Evolutionary conservation across 2,113 vertebrate genomes (phyloP).

Genomic region (Pitta sordida): DNA sequence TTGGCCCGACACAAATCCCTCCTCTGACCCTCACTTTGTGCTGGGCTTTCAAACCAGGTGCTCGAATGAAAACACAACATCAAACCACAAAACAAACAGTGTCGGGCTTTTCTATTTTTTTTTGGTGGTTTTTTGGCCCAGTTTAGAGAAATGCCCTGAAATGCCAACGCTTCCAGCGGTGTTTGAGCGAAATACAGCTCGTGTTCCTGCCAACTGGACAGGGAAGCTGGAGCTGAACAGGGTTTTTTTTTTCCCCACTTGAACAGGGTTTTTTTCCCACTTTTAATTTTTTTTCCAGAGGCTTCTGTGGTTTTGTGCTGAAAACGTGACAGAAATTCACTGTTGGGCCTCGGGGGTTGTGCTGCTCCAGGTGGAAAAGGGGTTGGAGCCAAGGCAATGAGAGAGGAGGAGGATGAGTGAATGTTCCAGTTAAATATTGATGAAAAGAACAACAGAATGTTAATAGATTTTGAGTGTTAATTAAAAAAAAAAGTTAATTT

Average conservation of each 20-base stretch:
- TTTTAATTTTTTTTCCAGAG: neutral
- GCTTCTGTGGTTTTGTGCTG: neutral
- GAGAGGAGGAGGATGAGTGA: neutral
- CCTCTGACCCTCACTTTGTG: rapidly evolving
- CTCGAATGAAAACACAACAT: neutral
- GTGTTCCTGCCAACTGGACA: neutral
- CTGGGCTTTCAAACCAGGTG: neutral
- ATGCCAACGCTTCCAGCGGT: neutral
- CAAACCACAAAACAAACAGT: neutral
- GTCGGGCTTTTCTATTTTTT: too few species aligned
- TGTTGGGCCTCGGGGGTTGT: rapidly evolving
- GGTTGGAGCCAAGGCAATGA: neutral
- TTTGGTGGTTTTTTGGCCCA: neutral
- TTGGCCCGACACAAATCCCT: neutral
- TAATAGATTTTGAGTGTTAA: neutral
- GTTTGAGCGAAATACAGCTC: neutral
- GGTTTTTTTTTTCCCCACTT: neutral
- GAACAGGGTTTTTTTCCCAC: too few species aligned
- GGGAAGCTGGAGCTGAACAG: neutral
- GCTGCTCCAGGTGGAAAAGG: neutral
- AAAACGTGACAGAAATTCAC: rapidly evolving
- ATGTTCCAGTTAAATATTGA: neutral
- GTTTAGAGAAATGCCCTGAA: neutral
- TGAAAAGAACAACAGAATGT: neutral
- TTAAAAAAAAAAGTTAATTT: too few species aligned